phyloP scores from a whole-genome alignment of 1,140 invertebrate species.

The Trachymyrmex cornetzi region DNA sequence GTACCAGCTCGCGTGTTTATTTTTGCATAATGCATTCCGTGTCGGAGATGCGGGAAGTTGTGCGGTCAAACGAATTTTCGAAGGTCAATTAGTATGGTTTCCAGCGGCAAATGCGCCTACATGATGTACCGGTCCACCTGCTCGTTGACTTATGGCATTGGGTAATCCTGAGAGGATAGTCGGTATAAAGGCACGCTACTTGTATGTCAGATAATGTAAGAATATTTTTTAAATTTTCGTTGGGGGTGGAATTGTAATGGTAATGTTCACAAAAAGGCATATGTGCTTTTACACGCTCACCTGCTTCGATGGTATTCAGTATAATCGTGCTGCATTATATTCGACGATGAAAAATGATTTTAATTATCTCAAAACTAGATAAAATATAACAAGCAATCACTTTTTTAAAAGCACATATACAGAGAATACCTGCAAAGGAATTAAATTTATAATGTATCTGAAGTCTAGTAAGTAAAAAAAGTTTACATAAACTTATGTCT shows the following conservation, averaged over 20 bases:
- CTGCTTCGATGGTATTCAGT: not conserved
- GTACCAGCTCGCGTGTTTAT: not conserved
- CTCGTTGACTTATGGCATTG: conserved; percentile 15
- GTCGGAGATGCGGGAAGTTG: conserved; percentile 28
- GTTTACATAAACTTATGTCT: too few relatives aligned
- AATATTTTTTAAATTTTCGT: conserved; percentile 7
- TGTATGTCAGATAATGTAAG: conserved; percentile 1
- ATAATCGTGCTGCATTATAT: not conserved
- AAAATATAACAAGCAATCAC: not conserved
- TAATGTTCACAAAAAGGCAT: not conserved
- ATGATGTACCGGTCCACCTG: conserved; percentile 37
- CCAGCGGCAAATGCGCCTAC: not conserved
- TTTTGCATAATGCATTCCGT: not conserved
- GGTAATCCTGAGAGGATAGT: not conserved
- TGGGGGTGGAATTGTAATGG: not conserved
- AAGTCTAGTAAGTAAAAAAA: too few relatives aligned
- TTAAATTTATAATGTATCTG: too few relatives aligned
- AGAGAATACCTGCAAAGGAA: too few relatives aligned
- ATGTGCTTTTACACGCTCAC: not conserved
- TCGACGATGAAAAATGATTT: not conserved
- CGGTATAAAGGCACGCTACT: not conserved
- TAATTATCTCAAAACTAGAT: not conserved
- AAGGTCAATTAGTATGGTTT: not conserved
- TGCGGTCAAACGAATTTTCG: not conserved
- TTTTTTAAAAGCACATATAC: too few relatives aligned